Percentiles rank a stretch among this genome's conserved stretches.
phyloP scores from a whole-genome alignment of 2,888 invertebrate genomes.

The Ophonus ardosiacus region DNA sequence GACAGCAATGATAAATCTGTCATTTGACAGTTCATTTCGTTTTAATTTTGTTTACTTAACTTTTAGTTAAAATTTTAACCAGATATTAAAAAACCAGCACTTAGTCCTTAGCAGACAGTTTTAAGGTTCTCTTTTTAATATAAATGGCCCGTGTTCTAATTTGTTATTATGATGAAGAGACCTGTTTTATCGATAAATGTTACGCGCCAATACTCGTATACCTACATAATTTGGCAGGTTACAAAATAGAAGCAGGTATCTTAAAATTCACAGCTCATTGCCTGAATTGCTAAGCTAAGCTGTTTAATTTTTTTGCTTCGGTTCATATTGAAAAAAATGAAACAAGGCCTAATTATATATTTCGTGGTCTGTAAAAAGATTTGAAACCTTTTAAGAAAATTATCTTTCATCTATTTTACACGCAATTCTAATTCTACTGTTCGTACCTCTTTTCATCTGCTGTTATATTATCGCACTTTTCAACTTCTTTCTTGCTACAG shows the following conservation, averaged over 20 bases:
- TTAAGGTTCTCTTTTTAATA: no score
- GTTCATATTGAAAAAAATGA: neutral
- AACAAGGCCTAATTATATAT: neutral
- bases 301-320: neutral
- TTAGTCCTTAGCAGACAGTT: no score
- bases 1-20: no score
- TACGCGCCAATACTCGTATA: no score
- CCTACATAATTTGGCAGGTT: neutral
- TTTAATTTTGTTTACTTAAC: no score
- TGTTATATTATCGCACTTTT: slow-evolving; percentile 16
- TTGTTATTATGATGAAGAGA: no score
- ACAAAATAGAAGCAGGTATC: neutral
- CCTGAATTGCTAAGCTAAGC: neutral
- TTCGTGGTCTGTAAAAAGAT: neutral
- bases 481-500: slow-evolving; percentile 1
- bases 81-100: no score
- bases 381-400: neutral
- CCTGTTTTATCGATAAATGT: no score
- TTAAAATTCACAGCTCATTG: neutral
- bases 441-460: slow-evolving; percentile 8
- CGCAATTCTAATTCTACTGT: slow-evolving; percentile 1
- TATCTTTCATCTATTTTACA: neutral
- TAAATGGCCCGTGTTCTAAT: no score
- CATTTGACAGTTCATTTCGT: no score
- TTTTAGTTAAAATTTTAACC: no score